These are phyloP conservation scores for Seriola aureovittata DNA, from an alignment of 2,113 vertebrate genomes.

Conservation along the genomic window DNA sequence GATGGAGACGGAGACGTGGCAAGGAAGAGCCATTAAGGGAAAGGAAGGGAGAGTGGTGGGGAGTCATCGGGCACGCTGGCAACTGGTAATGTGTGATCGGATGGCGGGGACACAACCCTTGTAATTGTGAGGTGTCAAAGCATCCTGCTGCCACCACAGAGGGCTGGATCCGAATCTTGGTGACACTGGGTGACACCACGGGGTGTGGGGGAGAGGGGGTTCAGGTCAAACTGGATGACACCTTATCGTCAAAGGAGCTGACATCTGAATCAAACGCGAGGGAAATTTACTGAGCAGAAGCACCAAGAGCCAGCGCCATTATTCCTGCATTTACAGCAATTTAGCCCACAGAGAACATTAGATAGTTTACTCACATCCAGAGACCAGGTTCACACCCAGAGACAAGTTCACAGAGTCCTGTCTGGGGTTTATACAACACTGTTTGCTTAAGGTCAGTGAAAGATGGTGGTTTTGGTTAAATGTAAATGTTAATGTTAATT, in stretches of 20 bases:
- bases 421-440: too few relatives aligned
- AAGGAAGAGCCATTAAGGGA: constrained; percentile 45
- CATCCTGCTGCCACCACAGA: constrained; percentile 76
- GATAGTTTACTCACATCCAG: neutral
- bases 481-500: too few relatives aligned
- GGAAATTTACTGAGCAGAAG: constrained; percentile 21
- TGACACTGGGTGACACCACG: constrained; percentile 51
- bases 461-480: too few relatives aligned
- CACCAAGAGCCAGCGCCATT: neutral
- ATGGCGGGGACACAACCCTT: constrained; percentile 73
- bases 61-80: constrained; percentile 55
- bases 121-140: constrained; percentile 76
- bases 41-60: constrained; percentile 46
- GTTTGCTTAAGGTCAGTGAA: too few relatives aligned
- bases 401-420: too few relatives aligned
- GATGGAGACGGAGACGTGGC: constrained; percentile 16
- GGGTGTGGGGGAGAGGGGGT: constrained; percentile 27
- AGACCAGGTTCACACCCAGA: too few relatives aligned
- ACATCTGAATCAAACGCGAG: constrained; percentile 61
- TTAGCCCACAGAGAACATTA: neutral
- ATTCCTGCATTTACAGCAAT: constrained; percentile 1
- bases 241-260: constrained; percentile 56
- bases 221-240: constrained; percentile 68
- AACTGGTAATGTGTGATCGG: constrained; percentile 76
- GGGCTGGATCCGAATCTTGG: constrained; percentile 58